These are phyloP conservation scores for Chaenogobius annularis DNA, from an alignment of 2,113 vertebrate species.

Conservation along the genomic window DNA sequence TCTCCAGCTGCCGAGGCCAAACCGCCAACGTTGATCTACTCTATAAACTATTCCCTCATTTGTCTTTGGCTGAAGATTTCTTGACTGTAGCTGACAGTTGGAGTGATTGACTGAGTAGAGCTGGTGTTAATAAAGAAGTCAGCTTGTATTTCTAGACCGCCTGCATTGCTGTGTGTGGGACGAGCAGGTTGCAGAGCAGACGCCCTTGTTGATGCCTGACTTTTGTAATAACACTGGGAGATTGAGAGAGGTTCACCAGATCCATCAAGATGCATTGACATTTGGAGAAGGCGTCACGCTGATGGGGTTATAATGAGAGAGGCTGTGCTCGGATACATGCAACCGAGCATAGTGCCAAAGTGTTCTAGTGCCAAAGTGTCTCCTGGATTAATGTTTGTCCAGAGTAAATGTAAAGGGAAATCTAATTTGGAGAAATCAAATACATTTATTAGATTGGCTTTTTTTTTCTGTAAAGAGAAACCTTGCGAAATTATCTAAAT, in stretches of 20 bases:
- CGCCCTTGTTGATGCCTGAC: slow-evolving; percentile 25
- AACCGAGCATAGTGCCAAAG: not conserved
- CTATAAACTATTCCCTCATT: not conserved
- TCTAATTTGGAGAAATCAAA: not conserved
- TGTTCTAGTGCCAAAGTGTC: no score
- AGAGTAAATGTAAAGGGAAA: not conserved
- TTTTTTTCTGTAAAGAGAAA: no score
- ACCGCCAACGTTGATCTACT: not conserved
- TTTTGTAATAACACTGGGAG: slow-evolving; percentile 36
- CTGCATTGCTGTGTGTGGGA: not conserved
- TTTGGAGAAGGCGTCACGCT: slow-evolving; percentile 28
- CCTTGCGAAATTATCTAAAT: no score
- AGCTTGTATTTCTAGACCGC: not conserved
- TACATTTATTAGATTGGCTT: no score
- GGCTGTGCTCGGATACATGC: not conserved
- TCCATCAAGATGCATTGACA: slow-evolving; percentile 42
- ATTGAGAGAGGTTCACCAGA: slow-evolving; percentile 48
- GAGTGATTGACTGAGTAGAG: slow-evolving; percentile 3
- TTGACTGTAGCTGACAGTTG: not conserved
- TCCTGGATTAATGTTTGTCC: not conserved
- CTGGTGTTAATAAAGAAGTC: not conserved
- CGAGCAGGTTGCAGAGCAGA: slow-evolving; percentile 21
- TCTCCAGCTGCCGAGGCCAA: not conserved
- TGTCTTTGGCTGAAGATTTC: not conserved
- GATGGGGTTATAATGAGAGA: slow-evolving; percentile 8